Evolutionary conservation across 1,140 invertebrate species (phyloP), one percentile per base, ranked within the genome.

Genomic region (Dendroctonus valens): DNA sequence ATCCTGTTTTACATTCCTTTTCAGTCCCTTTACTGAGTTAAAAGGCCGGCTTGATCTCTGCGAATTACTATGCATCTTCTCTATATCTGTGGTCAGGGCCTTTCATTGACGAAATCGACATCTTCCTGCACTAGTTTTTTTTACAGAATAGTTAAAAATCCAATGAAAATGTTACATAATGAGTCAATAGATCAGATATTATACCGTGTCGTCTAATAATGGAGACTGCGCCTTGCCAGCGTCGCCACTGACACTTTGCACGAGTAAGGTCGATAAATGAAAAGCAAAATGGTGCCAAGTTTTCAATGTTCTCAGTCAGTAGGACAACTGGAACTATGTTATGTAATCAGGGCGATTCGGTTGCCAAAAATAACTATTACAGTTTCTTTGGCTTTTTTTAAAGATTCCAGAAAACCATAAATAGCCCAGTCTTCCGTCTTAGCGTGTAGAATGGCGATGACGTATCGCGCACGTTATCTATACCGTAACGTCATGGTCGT

Each of bases 191-290:
- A 46, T 46, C 44, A 4, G 12, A 0, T 46, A 26, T 26, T 26
- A 26, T 26, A 26, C 26, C 26, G 26, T 26, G 26, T 26, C 26
- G 3, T 26, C 26, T 26, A 26, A 26, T 26, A 26, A 26, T 26
- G 26, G 26, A 26, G 26, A 26, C 3, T 26, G 26, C 26, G 26
- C 26, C 26, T 41, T 55, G 65, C 50, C 65, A 67, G 59, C 65
- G 38, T 1, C 58, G 64, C 64, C n/a, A 39, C n/a, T 65, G 51
- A 65, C 64, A 65, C 64, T 65, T 65, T 65, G 54, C 54, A 59
- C 54, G 54, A 48, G 64, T 65, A 49, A 59, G 64, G 59, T 67
- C 65, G 65, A 67, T 67, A 67, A 52, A 41, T 8, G n/a, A 6
- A 12, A 44, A 51, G 44, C 7, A 52, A 51, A 54, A 46, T 60